Percentiles rank a stretch among this genome's conserved stretches.
These are phyloP conservation scores for Petrolisthes cinctipes DNA, from an alignment of 2,888 invertebrate species.

Conservation along the genomic window DNA sequence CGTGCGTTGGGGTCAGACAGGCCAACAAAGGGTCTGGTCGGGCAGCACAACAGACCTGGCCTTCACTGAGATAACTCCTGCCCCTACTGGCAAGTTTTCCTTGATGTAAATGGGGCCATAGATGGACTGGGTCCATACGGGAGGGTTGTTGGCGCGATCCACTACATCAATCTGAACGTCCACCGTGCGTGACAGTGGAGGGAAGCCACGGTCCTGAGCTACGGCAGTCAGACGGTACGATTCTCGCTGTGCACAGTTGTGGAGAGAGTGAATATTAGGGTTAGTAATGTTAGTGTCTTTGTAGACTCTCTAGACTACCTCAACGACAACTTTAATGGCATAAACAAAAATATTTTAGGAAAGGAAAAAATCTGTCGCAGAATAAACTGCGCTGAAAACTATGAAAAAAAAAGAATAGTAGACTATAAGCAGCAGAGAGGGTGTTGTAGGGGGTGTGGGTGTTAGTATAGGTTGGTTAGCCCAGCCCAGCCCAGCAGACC, in stretches of 20 bases:
- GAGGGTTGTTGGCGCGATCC: conserved; percentile 97
- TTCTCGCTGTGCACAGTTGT: conserved; percentile 80
- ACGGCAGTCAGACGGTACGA: conserved; percentile 98
- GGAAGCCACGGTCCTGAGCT: conserved; percentile 97
- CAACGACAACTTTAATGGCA: conserved; percentile 52
- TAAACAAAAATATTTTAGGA: conserved; percentile 57
- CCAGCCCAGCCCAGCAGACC: conserved; percentile 53
- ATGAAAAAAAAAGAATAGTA: conserved; percentile 55
- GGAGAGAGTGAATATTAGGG: conserved; percentile 67
- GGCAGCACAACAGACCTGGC: conserved; percentile 81
- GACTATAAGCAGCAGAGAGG: conserved; percentile 58
- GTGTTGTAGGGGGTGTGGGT: conserved; percentile 50
- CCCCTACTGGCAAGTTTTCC: conserved; percentile 97
- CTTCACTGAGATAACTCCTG: conserved; percentile 97
- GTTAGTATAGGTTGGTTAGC: conserved; percentile 58
- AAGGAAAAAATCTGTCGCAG: conserved; percentile 61
- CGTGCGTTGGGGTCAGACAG: conserved; percentile 59
- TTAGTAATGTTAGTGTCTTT: conserved; percentile 75
- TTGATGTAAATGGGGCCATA: conserved; percentile 97
- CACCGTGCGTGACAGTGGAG: conserved; percentile 94
- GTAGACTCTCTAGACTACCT: conserved; percentile 62
- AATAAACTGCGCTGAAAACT: conserved; percentile 59
- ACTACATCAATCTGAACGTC: conserved; percentile 99
- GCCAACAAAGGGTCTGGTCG: conserved; percentile 57
- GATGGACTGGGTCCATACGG: conserved; percentile 95